Evolutionary conservation across 2,888 invertebrate species (phyloP), one percentile per base, ranked within the genome.

Genomic region (Seira sanloemensis): DNA sequence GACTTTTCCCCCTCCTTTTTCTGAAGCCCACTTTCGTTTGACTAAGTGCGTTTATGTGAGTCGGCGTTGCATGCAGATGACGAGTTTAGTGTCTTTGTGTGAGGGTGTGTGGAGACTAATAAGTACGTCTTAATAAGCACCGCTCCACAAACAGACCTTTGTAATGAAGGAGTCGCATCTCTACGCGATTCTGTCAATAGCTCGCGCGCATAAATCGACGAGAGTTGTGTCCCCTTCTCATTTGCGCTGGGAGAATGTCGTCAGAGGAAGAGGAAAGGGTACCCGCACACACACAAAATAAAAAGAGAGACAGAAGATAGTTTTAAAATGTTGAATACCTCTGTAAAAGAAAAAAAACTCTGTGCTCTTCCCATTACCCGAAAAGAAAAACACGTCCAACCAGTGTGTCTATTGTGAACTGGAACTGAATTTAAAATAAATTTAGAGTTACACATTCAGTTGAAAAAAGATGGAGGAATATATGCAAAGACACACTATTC

Each of bases 371-470:
- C 19, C 4, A 19, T 12, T 12, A 62, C 19, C 21, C 4, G 21
- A 2, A n/a, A 62, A 62, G 62, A 62, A n/a, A 62, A 62, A 71
- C 78, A 78, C 78, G 71, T 78, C 12, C 21, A 23, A 21, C 62
- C 5, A 76, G 37, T 78, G 69, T 77, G 77, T 69, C 62, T 66
- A 78, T 71, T 69, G 78, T 69, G 78, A 62, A 69, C 78, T 69
- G 71, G 65, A 68, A 26, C 62, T 27, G 78, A 78, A 78, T 78
- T 78, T 24, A 69, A 71, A 78, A n/a, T 21, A 27, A 46, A 69
- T 54, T 66, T 66, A 23, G 68, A 77, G 21, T 68, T 23, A 18
- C 66, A 66, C 50, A 58, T 25, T 66, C 62, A 62, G 21, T 62
- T 23, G 62, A 19, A 71, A 46, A 46, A 26, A 71, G 46, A 23